phyloP scores from a whole-genome alignment of 2,888 invertebrate species.

The Deladenus siricidicola region DNA sequence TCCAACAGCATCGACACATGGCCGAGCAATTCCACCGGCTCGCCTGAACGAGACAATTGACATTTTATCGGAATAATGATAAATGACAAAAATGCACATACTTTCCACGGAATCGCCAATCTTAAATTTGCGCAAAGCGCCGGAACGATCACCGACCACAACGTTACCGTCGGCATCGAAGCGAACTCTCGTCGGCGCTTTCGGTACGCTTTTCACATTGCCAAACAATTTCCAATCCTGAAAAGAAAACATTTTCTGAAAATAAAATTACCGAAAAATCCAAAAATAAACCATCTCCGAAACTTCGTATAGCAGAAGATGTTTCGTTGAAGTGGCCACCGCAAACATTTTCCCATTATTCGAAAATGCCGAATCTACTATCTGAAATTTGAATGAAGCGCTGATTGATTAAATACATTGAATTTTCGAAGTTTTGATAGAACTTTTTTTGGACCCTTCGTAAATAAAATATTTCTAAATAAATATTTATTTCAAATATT shows the following conservation, averaged over 20 bases:
- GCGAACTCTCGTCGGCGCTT: not conserved
- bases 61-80: not conserved
- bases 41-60: not conserved
- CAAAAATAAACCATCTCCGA: not conserved
- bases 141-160: not conserved
- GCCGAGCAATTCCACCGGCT: constrained; percentile 7
- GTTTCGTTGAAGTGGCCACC: not conserved
- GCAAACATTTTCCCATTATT: not conserved
- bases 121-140: not conserved
- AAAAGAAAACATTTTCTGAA: not conserved
- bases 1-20: constrained; percentile 39
- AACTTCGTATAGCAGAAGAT: not conserved
- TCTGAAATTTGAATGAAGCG: not conserved
- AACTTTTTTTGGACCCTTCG: no score
- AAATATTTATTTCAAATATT: no score
- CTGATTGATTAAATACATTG: no score
- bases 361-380: not conserved
- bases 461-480: no score
- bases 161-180: not conserved
- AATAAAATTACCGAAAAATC: not conserved
- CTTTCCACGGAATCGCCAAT: not conserved
- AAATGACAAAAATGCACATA: not conserved
- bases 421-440: no score
- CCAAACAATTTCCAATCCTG: not conserved
- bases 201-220: not conserved